Evolutionary conservation across 2,797 vertebrate species (phyloP), one percentile per base, ranked within the genome.

Genomic region (Coreius guichenoti): DNA sequence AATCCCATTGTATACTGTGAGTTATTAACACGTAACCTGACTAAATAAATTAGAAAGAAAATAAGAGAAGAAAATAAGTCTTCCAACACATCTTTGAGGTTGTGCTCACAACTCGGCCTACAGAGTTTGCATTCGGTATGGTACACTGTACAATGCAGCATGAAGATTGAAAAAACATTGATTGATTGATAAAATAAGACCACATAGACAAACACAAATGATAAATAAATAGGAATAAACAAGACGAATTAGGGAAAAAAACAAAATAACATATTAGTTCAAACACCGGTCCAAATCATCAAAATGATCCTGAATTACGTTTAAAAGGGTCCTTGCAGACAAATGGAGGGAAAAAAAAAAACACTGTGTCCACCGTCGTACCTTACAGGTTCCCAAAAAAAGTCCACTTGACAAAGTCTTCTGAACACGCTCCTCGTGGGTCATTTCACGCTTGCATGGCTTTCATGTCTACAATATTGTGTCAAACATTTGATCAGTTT

Each of bases 111-210:
- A 73, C 26, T 84, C n/a, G 21, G 29, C 31, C 33, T 68, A 77
- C 51, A 80, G 39, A 72, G 68, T 74, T 73, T 82, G 58, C 79
- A 47, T 81, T 81, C 73, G 49, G 49, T 82, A 77, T 82, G 51
- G 14, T 70, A 76, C 80, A 81, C 79, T 86, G 61, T 86, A 82
- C 85, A 86, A 86, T 82, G 80, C 81, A 76, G 74, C 39, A 36
- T 39, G 63, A 63, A 69, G 39, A 81, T 36, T 33, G 21, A 80
- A 72, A 65, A 70, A 81, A 80, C 39, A 36, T 19, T 36, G n/a
- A n/a, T n/a, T n/a, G n/a, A n/a, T n/a, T n/a, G 47, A 58, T 51
- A 73, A 85, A 85, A 43, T 74, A 61, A 77, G 49, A 77, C 16
- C 77, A 85, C 86, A 69, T 4, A 54, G 47, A 87, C 61, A 58